Base-by-base conservation (phyloP, 2,797 vertebrate species). In the Thalassophryne amazonica region DNA sequence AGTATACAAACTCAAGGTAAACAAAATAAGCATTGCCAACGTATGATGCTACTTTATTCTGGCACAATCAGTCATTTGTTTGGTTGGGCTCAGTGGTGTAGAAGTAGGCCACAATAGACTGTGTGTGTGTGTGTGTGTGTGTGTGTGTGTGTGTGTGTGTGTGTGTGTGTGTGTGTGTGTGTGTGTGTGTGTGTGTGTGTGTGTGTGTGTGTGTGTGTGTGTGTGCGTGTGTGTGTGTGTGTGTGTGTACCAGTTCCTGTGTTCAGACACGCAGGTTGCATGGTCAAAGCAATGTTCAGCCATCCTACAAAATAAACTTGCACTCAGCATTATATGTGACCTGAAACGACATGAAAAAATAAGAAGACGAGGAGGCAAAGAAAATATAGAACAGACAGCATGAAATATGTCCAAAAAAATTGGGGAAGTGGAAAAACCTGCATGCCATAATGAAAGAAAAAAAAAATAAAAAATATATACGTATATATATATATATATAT, bases 261-360 rank as follows among this genome's bases (percentile, higher is more conserved):
- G 3, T 10, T 38, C 11, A 13, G 64, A 39, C 27, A 27, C 53
- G 19, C 62, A 78, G 71, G 61, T 74, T 75, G 33, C 40, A 41
- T 8, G 46, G 67, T 52, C 2, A 20, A 35, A 64, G 75, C 69
- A 59, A 58, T 17, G 2, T 65, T 70, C 51, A 62, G 49, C 52
- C 56, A 62, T 57, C 55, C 38, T 46, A 37, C 28, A 50, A 67
- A 38, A 67, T 55, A 62, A 33, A 43, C 21, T 39, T 60, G 51
- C 13, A 36, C 38, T 14, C 6, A 54, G 27, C 24, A 18, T 60
- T 52, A 60, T 51, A 63, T 67, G 49, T 72, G 78, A 84, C 76
- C 67, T 78, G 52, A 70, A 68, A 63, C 32, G 14, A 37, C 46
- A 40, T 25, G 11, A 19, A 23, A 17, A 50, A 59, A 52, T 16